Evolutionary conservation across 2,113 vertebrate genomes (phyloP).

Genomic region (Gnathonemus longibarbis): DNA sequence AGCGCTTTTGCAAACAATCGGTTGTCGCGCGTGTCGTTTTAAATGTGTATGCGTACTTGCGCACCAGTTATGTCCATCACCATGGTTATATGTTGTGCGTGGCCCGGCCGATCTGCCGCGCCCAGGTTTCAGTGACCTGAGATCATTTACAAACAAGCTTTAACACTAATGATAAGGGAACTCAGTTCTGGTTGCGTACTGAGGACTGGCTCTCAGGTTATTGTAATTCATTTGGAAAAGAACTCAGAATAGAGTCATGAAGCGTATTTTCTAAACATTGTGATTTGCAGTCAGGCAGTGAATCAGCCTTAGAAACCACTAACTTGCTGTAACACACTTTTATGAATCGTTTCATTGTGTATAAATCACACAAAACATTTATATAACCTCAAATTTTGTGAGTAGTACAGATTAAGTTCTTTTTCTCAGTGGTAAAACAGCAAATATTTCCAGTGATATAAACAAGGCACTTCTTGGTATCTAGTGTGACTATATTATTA

Average conservation of each 20-base stretch:
- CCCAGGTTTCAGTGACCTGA: neutral
- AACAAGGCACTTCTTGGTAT: neutral
- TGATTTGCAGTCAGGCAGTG: neutral
- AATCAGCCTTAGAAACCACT: neutral
- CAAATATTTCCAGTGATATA: neutral
- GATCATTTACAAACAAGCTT: conserved; percentile 41
- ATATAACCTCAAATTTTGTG: neutral
- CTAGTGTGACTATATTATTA: neutral
- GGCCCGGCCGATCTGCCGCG: neutral
- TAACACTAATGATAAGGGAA: conserved; percentile 66
- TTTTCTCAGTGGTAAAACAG: neutral
- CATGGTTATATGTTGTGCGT: neutral
- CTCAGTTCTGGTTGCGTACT: conserved; percentile 65
- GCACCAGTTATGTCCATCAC: neutral
- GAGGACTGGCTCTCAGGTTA: conserved; percentile 58
- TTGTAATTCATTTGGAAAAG: neutral
- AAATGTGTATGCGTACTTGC: too few species aligned
- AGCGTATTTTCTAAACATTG: neutral
- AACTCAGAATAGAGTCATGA: neutral
- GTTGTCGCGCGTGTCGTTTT: too few species aligned
- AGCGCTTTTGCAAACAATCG: too few species aligned
- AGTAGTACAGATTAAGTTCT: neutral
- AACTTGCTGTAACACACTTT: neutral
- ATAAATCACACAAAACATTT: neutral
- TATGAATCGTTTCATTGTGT: neutral